These are phyloP conservation scores for Cheilosia soror DNA, from an alignment of 2,888 invertebrate species.

Conservation along the genomic window DNA sequence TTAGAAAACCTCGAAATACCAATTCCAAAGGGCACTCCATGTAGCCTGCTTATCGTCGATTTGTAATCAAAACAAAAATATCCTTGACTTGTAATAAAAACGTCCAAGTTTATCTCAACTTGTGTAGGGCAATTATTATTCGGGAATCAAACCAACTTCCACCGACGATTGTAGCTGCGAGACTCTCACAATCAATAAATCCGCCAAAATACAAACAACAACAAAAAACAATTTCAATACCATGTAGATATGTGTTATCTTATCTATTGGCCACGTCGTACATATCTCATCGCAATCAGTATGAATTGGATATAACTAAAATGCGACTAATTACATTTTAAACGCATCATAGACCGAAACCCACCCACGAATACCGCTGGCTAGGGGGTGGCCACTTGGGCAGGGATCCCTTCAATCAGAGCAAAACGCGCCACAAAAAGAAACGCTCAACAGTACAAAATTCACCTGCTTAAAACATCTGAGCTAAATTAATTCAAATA, in stretches of 20 bases:
- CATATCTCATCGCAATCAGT: neutral
- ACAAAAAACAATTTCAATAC: neutral
- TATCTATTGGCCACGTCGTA: conserved; percentile 2
- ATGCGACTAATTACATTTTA: conserved; percentile 14
- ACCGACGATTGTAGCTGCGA: conserved; percentile 7
- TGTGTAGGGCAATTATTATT: neutral
- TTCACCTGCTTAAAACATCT: conserved; percentile 27
- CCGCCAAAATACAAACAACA: conserved; percentile 1
- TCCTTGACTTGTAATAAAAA: conserved; percentile 2
- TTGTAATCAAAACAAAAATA: conserved; percentile 5
- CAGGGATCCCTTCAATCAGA: conserved; percentile 32
- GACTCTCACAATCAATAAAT: conserved; percentile 15
- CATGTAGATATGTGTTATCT: conserved; percentile 19
- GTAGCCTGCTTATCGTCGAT: neutral
- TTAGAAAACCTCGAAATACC: conserved; percentile 10
- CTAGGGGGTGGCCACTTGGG: neutral
- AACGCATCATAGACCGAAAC: conserved; percentile 4
- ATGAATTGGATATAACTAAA: neutral
- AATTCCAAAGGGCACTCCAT: conserved; percentile 20
- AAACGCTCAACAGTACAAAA: conserved; percentile 5
- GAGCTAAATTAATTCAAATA: conserved; percentile 32
- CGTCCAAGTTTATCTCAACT: neutral
- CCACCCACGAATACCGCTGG: no score
- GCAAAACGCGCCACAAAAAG: conserved; percentile 23
- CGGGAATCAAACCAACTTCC: neutral